Evolutionary conservation across 1,140 invertebrate genomes (phyloP).

Genomic region (Magallana angulata): DNA sequence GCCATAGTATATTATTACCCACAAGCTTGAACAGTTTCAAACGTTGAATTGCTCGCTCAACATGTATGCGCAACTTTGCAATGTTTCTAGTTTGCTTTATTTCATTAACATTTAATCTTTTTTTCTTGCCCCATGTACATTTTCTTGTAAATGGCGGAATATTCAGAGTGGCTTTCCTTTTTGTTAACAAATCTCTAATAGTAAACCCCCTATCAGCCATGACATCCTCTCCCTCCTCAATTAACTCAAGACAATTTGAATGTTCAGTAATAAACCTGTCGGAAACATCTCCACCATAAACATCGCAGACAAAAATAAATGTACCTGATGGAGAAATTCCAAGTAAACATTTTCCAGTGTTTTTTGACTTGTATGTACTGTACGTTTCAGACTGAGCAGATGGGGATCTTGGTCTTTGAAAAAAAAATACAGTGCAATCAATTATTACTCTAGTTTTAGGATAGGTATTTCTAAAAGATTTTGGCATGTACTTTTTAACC

Average conservation of each 20-base stretch:
- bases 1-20: no score
- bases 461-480: no score
- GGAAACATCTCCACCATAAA: conserved; percentile 45
- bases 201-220: conserved; percentile 49
- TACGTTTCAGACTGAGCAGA: no score
- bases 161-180: conserved; percentile 40
- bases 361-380: no score
- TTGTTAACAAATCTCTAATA: conserved; percentile 42
- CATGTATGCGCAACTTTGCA: conserved; percentile 44
- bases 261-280: not conserved
- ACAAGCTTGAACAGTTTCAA: conserved; percentile 40
- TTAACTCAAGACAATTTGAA: not conserved
- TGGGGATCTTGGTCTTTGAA: no score
- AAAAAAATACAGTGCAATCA: no score
- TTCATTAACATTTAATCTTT: conserved; percentile 39
- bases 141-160: conserved; percentile 46
- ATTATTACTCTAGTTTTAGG: no score
- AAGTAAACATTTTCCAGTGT: no score
- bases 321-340: no score
- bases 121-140: not conserved
- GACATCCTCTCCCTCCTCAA: conserved; percentile 31
- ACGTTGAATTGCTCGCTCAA: conserved; percentile 43
- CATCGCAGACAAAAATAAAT: conserved; percentile 29
- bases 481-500: no score
- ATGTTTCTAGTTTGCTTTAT: conserved; percentile 42